phyloP scores from a whole-genome alignment of 1,140 invertebrate species.

The Drosophila repletoides region DNA sequence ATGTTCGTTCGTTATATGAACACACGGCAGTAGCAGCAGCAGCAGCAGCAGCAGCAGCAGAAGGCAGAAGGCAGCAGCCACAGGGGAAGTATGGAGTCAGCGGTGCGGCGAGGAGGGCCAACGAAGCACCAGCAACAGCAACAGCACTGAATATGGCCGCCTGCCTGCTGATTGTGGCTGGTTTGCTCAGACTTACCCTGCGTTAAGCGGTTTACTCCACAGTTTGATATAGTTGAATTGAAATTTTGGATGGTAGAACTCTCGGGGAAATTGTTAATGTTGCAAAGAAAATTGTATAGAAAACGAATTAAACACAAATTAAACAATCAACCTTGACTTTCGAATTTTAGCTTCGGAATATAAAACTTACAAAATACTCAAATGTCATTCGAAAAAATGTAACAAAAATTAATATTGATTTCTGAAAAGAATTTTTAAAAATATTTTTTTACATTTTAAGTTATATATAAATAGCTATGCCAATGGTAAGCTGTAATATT shows the following conservation, averaged over 20 bases:
- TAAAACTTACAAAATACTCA: too few species aligned
- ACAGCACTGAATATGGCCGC: conserved; percentile 65
- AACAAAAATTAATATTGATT: not conserved
- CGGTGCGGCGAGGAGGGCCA: conserved; percentile 25
- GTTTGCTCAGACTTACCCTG: conserved; percentile 51
- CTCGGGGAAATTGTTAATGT: not conserved
- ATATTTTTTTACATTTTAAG: too few species aligned
- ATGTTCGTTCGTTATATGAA: conserved; percentile 71
- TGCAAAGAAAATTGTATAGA: not conserved
- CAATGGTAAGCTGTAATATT: too few species aligned
- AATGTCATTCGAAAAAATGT: too few species aligned
- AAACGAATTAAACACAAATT: too few species aligned
- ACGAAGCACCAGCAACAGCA: conserved; percentile 35
- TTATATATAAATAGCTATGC: too few species aligned
- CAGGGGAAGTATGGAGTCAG: not conserved
- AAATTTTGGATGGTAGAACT: conserved; percentile 13
- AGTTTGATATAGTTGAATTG: not conserved
- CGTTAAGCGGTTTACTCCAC: conserved; percentile 16
- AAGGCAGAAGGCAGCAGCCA: conserved; percentile 3
- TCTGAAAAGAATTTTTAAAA: too few species aligned
- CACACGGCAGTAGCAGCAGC: conserved; percentile 34
- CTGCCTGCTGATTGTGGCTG: conserved; percentile 52
- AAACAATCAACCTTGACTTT: too few species aligned
- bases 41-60: conserved; percentile 10
- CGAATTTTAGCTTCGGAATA: too few species aligned